These are phyloP conservation scores for Drosophila tripunctata DNA, from an alignment of 2,888 invertebrate genomes.

Conservation along the genomic window DNA sequence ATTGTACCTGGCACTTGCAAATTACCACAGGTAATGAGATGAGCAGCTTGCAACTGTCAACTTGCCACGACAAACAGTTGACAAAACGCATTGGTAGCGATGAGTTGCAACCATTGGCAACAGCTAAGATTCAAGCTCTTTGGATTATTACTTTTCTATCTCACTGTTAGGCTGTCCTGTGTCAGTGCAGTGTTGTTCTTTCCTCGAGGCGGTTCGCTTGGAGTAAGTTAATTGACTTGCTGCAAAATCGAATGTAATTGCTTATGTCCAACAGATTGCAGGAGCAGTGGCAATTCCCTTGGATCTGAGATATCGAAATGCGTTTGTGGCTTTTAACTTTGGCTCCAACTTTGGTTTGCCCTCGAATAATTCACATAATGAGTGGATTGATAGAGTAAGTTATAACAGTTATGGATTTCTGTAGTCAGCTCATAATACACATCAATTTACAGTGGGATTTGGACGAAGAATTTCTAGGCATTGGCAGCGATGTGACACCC, in stretches of 20 bases:
- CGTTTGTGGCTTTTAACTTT: slow-evolving; percentile 90
- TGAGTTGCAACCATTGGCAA: slow-evolving; percentile 40
- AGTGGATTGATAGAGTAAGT: slow-evolving; percentile 86
- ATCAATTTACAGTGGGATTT: slow-evolving; percentile 75
- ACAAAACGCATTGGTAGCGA: slow-evolving; percentile 37
- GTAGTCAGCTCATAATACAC: background rate
- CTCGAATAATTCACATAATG: slow-evolving; percentile 86
- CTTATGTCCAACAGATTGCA: slow-evolving; percentile 86
- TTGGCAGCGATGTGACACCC: slow-evolving; percentile 76
- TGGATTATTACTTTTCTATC: slow-evolving; percentile 19
- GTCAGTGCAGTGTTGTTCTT: slow-evolving; percentile 60
- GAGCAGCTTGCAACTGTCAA: slow-evolving; percentile 10
- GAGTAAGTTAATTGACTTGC: slow-evolving; percentile 57
- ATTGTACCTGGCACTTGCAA: slow-evolving; percentile 2
- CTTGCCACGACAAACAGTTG: slow-evolving; percentile 57
- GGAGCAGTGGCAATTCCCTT: slow-evolving; percentile 89
- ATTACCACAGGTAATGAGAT: background rate
- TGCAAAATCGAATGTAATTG: background rate
- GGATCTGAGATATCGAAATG: slow-evolving; percentile 88
- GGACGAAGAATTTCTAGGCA: slow-evolving; percentile 69
- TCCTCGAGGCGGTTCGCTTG: slow-evolving; percentile 73
- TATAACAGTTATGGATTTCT: background rate
- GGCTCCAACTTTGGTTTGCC: slow-evolving; percentile 88
- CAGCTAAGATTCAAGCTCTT: slow-evolving; percentile 1
- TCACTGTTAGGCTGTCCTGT: background rate